phyloP scores from a whole-genome alignment of 2,113 vertebrate genomes.

The Oxyura jamaicensis region DNA sequence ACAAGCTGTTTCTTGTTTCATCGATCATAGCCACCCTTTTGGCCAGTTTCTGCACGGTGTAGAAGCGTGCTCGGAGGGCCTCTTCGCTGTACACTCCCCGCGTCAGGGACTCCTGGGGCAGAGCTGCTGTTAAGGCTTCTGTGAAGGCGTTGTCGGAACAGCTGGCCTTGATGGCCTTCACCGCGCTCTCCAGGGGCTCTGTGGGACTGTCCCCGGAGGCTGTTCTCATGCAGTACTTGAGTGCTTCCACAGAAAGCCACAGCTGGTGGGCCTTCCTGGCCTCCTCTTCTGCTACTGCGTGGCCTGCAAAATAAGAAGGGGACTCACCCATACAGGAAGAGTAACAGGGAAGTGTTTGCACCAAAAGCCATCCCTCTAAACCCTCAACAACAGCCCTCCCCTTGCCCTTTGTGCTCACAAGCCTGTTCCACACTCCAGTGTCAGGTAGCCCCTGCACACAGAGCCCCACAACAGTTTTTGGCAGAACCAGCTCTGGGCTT shows the following conservation, averaged over 20 bases:
- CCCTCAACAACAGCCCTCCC: rapidly evolving
- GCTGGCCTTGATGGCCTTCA: slow-evolving; percentile 80
- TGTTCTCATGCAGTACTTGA: slow-evolving; percentile 86
- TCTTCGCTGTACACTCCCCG: slow-evolving; percentile 93
- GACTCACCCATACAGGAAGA: rapidly evolving
- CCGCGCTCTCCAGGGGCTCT: slow-evolving; percentile 81
- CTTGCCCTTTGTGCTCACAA: rapidly evolving
- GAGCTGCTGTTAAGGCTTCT: slow-evolving; percentile 81
- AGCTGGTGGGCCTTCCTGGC: slow-evolving; percentile 92
- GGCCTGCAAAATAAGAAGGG: slow-evolving; percentile 76
- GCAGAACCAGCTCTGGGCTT: not conserved
- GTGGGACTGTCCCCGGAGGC: slow-evolving; percentile 80
- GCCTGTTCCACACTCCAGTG: rapidly evolving
- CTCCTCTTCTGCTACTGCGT: slow-evolving; percentile 88
- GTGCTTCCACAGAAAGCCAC: slow-evolving; percentile 94
- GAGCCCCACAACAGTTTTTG: not conserved
- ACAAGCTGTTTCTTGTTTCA: slow-evolving; percentile 92
- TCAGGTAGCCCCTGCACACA: not conserved
- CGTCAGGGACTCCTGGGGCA: slow-evolving; percentile 86
- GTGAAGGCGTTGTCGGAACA: slow-evolving; percentile 87
- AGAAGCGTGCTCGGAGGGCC: slow-evolving; percentile 88
- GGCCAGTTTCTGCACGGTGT: slow-evolving; percentile 84
- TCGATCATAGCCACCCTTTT: slow-evolving; percentile 92
- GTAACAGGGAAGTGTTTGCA: not conserved
- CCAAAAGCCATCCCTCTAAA: not conserved